phyloP scores from a whole-genome alignment of 2,113 vertebrate species.

The Mustela nigripes region DNA sequence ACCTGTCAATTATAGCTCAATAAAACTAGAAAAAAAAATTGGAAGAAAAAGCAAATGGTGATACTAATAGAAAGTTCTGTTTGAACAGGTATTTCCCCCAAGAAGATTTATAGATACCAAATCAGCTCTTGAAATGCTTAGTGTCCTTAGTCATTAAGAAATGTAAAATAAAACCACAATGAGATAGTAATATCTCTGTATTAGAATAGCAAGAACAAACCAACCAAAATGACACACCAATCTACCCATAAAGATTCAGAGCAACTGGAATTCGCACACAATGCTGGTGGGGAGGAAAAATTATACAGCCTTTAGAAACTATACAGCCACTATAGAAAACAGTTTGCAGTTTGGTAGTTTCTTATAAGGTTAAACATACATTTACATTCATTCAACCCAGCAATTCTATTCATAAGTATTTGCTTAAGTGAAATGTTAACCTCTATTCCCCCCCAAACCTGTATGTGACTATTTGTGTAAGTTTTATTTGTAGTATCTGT shows the following conservation, averaged over 20 bases:
- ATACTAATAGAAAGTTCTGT: background rate
- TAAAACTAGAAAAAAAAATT: background rate
- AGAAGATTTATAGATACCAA: background rate
- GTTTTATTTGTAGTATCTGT: background rate
- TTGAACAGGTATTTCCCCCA: background rate
- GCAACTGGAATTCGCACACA: background rate
- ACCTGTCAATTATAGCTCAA: background rate
- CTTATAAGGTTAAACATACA: background rate
- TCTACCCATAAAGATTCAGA: background rate
- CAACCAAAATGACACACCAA: background rate
- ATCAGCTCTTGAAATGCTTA: background rate
- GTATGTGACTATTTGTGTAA: background rate
- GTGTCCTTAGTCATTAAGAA: background rate
- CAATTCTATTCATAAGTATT: background rate
- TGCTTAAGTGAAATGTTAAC: background rate
- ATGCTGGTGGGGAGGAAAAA: background rate
- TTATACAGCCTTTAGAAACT: background rate
- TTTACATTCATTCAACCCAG: background rate
- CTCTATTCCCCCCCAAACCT: background rate
- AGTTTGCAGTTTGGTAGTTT: background rate
- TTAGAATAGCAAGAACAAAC: background rate
- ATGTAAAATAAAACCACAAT: background rate
- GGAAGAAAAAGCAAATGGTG: background rate
- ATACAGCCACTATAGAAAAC: background rate
- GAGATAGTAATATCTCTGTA: background rate